Conservation (phyloP, 2,888 invertebrate species). For the Napeogenes inachia region DNA sequence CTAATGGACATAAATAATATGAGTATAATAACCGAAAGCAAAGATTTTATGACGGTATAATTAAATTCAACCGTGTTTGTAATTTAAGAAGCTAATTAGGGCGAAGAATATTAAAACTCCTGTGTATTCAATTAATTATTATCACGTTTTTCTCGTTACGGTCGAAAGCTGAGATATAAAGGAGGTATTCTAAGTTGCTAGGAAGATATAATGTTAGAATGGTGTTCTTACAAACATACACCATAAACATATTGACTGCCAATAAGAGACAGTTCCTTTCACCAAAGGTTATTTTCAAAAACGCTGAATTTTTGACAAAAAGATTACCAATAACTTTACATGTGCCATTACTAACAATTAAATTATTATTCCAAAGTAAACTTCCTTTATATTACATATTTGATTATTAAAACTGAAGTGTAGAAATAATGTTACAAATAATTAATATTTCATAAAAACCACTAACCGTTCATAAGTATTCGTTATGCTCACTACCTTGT, state of each 20-base stretch:
- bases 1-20: too few relatives aligned
- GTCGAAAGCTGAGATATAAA: conserved; percentile 55
- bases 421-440: too few relatives aligned
- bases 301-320: too few relatives aligned
- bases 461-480: too few relatives aligned
- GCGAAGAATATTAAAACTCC: conserved; percentile 49
- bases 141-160: conserved; percentile 59
- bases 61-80: conserved; percentile 4
- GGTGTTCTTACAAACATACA: conserved; percentile 4
- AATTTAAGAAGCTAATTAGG: conserved; percentile 49
- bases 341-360: too few relatives aligned
- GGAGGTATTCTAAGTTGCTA: conserved; percentile 33
- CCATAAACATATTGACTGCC: too few relatives aligned
- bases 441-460: too few relatives aligned
- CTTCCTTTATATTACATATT: too few relatives aligned
- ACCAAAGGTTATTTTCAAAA: not conserved
- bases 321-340: too few relatives aligned
- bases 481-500: too few relatives aligned
- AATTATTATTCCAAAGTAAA: too few relatives aligned
- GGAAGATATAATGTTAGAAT: conserved; percentile 39
- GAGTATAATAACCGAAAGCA: not conserved
- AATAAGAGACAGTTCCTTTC: conserved; percentile 3
- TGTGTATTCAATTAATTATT: conserved; percentile 59
- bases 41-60: conserved; percentile 1
- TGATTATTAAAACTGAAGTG: too few relatives aligned